Percentiles rank a stretch among this genome's conserved stretches.
Conservation (phyloP, 2,888 invertebrate species). For the Lycaena phlaeas region DNA sequence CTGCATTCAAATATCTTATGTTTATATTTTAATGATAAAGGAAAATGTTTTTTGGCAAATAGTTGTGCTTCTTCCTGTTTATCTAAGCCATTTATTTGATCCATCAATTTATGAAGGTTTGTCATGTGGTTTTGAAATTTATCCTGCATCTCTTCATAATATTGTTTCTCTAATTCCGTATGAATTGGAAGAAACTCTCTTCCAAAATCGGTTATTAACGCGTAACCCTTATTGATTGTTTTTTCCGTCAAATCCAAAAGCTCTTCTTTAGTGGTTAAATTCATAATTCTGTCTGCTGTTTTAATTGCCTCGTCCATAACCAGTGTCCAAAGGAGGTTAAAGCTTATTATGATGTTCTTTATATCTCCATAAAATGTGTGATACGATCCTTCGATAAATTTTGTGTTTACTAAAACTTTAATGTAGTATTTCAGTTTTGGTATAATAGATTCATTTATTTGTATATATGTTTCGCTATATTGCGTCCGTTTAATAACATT, state of each 20-base stretch:
- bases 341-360: slow-evolving; percentile 34
- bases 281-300: slow-evolving; percentile 28
- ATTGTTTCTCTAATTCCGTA: slow-evolving; percentile 26
- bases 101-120: slow-evolving; percentile 24
- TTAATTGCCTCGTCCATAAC: slow-evolving; percentile 32
- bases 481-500: slow-evolving; percentile 22
- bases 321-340: slow-evolving; percentile 30
- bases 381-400: slow-evolving; percentile 32
- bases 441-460: slow-evolving; percentile 29
- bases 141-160: slow-evolving; percentile 28
- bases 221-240: slow-evolving; percentile 29
- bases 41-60: slow-evolving; percentile 32
- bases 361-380: slow-evolving; percentile 40
- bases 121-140: slow-evolving; percentile 24
- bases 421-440: slow-evolving; percentile 32
- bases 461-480: slow-evolving; percentile 22
- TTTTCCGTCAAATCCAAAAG: slow-evolving; percentile 28
- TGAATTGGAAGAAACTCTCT: slow-evolving; percentile 31
- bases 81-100: slow-evolving; percentile 26
- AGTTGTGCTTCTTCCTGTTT: slow-evolving; percentile 29
- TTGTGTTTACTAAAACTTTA: slow-evolving; percentile 23
- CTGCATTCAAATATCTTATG: slow-evolving; percentile 33
- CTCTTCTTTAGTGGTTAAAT: slow-evolving; percentile 25
- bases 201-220: slow-evolving; percentile 31
- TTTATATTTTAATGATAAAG: slow-evolving; percentile 28